These are phyloP conservation scores for Sycophaga agraensis DNA, from an alignment of 1,140 invertebrate genomes.

Conservation along the genomic window DNA sequence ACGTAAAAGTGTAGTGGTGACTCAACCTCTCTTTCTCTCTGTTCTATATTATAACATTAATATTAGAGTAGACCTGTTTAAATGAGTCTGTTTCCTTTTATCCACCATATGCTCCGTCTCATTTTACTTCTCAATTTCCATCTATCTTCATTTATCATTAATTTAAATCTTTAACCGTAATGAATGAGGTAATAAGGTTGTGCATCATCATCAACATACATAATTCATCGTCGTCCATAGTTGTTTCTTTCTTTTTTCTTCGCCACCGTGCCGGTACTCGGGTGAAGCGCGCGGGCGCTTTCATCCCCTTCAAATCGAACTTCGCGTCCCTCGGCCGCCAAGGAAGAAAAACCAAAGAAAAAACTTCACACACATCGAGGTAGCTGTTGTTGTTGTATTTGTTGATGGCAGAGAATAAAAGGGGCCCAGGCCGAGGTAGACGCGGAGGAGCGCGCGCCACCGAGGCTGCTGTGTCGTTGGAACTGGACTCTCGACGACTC, in stretches of 20 bases:
- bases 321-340: too few species aligned
- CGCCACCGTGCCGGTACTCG: constrained; percentile 14
- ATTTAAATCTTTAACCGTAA: constrained; percentile 54
- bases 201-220: constrained; percentile 26
- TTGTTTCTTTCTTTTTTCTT: neutral
- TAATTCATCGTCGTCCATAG: constrained; percentile 5
- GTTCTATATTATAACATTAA: constrained; percentile 13
- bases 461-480: constrained; percentile 3
- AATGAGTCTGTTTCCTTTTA: neutral
- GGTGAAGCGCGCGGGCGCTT: neutral
- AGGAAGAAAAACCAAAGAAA: constrained; percentile 1
- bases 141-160: constrained; percentile 24
- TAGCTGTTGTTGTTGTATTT: neutral
- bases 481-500: neutral
- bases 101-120: neutral
- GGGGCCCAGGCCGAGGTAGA: constrained; percentile 9
- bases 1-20: neutral
- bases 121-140: constrained; percentile 16
- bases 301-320: too few species aligned
- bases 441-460: neutral
- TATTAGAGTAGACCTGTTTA: constrained; percentile 16
- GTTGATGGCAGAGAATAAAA: neutral
- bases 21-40: neutral
- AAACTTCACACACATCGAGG: constrained; percentile 6
- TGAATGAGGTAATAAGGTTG: constrained; percentile 59